These are phyloP conservation scores for Brachionus sp. DNA, from an alignment of 1,140 invertebrate genomes.

Conservation along the genomic window DNA sequence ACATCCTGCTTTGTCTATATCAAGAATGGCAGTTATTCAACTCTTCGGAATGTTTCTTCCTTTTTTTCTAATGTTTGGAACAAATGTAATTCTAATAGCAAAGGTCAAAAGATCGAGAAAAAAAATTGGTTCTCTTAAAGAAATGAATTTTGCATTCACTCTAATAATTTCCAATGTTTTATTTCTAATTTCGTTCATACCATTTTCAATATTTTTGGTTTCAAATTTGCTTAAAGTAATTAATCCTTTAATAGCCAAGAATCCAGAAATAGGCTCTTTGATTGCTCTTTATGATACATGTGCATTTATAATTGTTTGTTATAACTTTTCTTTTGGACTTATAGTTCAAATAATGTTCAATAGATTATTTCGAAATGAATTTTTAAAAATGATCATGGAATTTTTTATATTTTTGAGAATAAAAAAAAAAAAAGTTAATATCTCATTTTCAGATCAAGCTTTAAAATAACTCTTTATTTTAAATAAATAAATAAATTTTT, in stretches of 20 bases:
- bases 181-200: neutral
- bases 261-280: neutral
- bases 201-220: neutral
- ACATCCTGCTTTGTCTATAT: neutral
- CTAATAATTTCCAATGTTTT: neutral
- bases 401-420: neutral
- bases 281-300: neutral
- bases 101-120: neutral
- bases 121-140: neutral
- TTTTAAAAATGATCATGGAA: neutral
- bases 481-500: too few species aligned
- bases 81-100: neutral
- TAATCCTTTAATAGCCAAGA: neutral
- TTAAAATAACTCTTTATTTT: neutral
- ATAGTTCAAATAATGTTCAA: neutral
- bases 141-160: neutral
- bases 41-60: neutral
- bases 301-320: neutral
- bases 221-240: neutral
- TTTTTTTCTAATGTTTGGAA: slow-evolving; percentile 8
- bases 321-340: neutral
- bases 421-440: neutral
- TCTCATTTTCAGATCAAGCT: neutral
- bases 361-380: neutral
- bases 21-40: neutral